Base-by-base conservation (phyloP, 2,113 vertebrate genomes). In the Serinus canaria region DNA sequence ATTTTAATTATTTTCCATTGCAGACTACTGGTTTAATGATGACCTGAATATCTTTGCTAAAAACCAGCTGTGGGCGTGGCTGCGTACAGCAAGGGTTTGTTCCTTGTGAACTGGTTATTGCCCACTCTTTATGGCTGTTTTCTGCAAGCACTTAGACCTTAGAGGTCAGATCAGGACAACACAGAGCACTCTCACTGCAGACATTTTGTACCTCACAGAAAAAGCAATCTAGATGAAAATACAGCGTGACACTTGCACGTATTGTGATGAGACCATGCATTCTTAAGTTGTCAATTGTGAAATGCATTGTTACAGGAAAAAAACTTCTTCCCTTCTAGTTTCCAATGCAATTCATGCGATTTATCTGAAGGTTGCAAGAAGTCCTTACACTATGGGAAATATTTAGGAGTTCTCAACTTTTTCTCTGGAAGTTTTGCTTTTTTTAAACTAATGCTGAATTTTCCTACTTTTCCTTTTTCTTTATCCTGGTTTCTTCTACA, bases 1-100 rank as follows among this genome's bases (percentile, higher is more conserved):
- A 77, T 93, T 90, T 76, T 85, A 93, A 75, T 88, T 96, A 73
- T 93, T 88, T 93, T 73, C 63, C 27, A 33, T 50, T 89, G 31
- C 58, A 46, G 58, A 56, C 37, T 68, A 52, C 28, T 73, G 14
- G 8, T 72, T 87, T 85, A 89, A 92, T 27, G 37, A 59, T 87
- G 62, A 89, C 44, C 39, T 85, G n/a, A 66, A 83, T 33, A 11
- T 31, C 50, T 73, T 81, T 87, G 35, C 72, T 73, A 27, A 58
- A 93, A 93, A 60, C 24, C 46, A 43, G 23, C 70, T 39, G 1
- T 12, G 11, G 41, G 21, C 76, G 75, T 85, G 59, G 67, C 70
- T 89, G 56, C 81, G 37, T 50, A 30, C 12, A 74, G 87, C 73
- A 60, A 56, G 19, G 41, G 30, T 82, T 91, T 79, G 43, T 60